These are phyloP conservation scores for Podotricha telesiphe DNA, from an alignment of 2,888 invertebrate species.

Conservation along the genomic window DNA sequence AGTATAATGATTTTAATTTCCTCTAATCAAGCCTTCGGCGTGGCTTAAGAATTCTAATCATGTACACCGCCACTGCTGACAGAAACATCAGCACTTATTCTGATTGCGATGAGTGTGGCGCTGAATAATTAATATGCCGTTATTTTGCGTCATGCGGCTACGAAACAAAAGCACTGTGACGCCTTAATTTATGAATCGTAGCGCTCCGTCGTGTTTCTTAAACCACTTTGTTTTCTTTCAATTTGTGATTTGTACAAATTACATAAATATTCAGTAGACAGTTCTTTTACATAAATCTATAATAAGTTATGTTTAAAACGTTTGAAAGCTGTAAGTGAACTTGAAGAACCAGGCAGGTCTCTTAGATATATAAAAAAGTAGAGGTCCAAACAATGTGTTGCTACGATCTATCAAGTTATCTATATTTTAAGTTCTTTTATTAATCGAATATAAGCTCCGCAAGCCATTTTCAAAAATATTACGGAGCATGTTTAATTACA, in stretches of 20 bases:
- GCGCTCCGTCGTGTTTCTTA: constrained; percentile 46
- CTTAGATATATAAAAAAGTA: not conserved
- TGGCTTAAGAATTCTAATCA: constrained; percentile 84
- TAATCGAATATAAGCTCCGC: constrained; percentile 38
- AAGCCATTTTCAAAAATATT: constrained; percentile 55
- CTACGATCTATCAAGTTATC: no score
- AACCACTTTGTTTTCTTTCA: constrained; percentile 42
- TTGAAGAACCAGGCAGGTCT: no score
- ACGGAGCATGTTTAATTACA: constrained; percentile 70
- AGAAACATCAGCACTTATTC: constrained; percentile 84
- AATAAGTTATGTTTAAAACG: no score
- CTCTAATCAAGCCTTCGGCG: constrained; percentile 83
- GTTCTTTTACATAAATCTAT: no score
- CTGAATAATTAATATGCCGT: constrained; percentile 83
- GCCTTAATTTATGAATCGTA: constrained; percentile 71
- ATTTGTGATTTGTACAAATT: not conserved
- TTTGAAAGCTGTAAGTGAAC: no score
- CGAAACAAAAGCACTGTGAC: constrained; percentile 71
- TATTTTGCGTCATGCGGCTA: constrained; percentile 72
- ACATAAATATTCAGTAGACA: not conserved
- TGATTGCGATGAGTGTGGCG: constrained; percentile 83
- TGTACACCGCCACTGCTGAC: constrained; percentile 75
- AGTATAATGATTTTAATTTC: constrained; percentile 84
- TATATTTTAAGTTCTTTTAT: not conserved
- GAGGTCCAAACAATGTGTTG: no score